These are phyloP conservation scores for Halichoerus grypus DNA, from an alignment of 2,113 vertebrate species.

Conservation along the genomic window DNA sequence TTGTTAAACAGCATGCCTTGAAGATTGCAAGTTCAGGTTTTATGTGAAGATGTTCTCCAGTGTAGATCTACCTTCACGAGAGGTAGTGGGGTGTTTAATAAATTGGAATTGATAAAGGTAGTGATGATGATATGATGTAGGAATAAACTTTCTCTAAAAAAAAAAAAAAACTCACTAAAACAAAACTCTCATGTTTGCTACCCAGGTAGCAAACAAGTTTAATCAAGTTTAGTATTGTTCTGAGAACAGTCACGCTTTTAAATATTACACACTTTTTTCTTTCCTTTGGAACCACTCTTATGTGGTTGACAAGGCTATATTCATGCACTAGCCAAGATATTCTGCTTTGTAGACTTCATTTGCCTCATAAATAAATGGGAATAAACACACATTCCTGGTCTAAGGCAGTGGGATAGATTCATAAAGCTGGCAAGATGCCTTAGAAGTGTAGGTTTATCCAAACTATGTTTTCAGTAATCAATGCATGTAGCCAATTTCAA, in stretches of 20 bases:
- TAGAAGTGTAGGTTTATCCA: neutral
- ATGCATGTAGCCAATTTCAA: neutral
- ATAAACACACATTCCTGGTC: neutral
- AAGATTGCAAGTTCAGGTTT: neutral
- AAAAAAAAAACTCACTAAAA: neutral
- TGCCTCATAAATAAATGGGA: neutral
- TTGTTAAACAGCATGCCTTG: conserved; percentile 43
- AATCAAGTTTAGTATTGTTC: neutral
- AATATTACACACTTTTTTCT: neutral
- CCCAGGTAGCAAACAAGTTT: conserved; percentile 10
- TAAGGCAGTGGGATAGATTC: neutral
- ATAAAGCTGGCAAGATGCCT: neutral
- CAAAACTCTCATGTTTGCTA: neutral
- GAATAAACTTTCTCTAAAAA: neutral
- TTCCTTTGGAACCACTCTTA: neutral
- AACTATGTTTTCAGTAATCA: conserved; percentile 27
- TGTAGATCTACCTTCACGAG: conserved; percentile 68
- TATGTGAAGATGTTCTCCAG: conserved; percentile 31
- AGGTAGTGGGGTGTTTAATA: neutral
- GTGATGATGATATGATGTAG: neutral
- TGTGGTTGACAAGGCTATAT: neutral
- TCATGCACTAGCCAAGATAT: neutral
- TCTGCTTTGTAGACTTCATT: neutral
- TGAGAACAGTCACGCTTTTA: conserved; percentile 52
- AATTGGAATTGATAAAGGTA: conserved; percentile 15